Evolutionary conservation across 2,888 invertebrate genomes (phyloP).

Genomic region (Metellina segmentata): DNA sequence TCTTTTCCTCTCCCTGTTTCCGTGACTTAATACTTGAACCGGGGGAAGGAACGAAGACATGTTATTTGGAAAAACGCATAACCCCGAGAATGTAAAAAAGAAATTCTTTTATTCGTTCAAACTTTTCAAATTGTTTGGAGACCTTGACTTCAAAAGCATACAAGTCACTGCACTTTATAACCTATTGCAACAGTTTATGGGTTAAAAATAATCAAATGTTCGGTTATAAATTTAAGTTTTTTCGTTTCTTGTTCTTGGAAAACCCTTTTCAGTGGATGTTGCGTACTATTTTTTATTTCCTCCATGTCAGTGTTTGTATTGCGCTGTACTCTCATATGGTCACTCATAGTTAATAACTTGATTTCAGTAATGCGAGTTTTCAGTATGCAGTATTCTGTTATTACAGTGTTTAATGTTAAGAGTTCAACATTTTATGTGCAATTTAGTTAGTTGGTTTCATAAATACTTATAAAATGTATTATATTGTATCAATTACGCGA

Average conservation of each 20-base stretch:
- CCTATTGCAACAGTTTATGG: background rate
- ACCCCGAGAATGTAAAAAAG: background rate
- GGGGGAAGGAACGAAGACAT: constrained; percentile 35
- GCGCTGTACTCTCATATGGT: too few species aligned
- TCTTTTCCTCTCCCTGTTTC: constrained; percentile 40
- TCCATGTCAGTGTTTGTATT: too few species aligned
- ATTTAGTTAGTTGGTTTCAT: too few species aligned
- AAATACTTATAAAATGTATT: too few species aligned
- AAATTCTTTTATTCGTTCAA: background rate
- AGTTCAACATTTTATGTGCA: too few species aligned
- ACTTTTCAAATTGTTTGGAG: background rate
- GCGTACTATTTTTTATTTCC: too few species aligned
- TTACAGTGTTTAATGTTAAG: too few species aligned
- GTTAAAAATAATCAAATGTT: background rate
- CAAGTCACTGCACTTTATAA: background rate
- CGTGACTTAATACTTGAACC: constrained; percentile 66
- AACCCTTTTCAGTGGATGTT: background rate
- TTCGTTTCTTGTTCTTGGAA: background rate
- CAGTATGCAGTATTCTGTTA: too few species aligned
- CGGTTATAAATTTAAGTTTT: background rate
- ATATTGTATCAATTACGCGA: too few species aligned
- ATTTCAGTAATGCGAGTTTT: too few species aligned
- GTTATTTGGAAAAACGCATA: constrained; percentile 26
- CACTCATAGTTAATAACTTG: too few species aligned
- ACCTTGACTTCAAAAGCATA: background rate